Evolutionary conservation across 2,113 vertebrate genomes (phyloP).

Genomic region (Chloropsis hardwickii): DNA sequence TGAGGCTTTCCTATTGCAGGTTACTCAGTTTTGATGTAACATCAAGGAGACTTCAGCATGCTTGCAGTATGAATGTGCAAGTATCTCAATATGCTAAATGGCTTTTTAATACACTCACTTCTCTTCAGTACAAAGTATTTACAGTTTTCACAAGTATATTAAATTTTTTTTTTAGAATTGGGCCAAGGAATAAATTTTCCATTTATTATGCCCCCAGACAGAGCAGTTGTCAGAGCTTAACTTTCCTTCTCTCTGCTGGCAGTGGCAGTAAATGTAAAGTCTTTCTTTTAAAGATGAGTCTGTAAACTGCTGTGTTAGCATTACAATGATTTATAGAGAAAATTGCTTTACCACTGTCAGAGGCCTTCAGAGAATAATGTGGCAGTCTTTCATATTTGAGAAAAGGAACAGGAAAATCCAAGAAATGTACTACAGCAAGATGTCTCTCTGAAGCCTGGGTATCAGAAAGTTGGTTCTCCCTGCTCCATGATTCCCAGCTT

Average conservation of each 20-base stretch:
- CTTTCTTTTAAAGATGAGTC: slow-evolving; percentile 47
- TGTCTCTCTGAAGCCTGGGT: not conserved
- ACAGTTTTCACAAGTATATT: not conserved
- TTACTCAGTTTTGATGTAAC: not conserved
- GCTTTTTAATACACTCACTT: not conserved
- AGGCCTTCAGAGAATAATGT: slow-evolving; percentile 36
- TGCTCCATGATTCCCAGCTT: not conserved
- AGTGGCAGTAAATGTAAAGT: slow-evolving; percentile 26
- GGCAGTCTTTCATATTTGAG: not conserved
- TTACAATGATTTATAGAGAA: slow-evolving; percentile 56
- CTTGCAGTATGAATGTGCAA: not conserved
- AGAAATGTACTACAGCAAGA: not conserved
- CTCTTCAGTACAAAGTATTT: not conserved
- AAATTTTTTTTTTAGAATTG: not conserved
- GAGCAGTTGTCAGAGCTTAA: slow-evolving; percentile 11
- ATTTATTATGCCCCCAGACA: slow-evolving; percentile 13
- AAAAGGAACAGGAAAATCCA: not conserved
- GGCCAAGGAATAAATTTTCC: slow-evolving; percentile 11
- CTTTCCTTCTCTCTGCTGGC: not conserved
- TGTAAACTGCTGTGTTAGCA: slow-evolving; percentile 56
- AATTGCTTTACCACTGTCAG: slow-evolving; percentile 50
- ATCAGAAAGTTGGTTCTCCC: not conserved
- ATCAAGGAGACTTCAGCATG: not conserved
- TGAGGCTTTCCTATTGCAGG: not conserved
- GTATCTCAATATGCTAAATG: not conserved